Evolutionary conservation across 2,888 invertebrate species (phyloP), one percentile per base, ranked within the genome.

Genomic region (Polyommatus iphigenia): DNA sequence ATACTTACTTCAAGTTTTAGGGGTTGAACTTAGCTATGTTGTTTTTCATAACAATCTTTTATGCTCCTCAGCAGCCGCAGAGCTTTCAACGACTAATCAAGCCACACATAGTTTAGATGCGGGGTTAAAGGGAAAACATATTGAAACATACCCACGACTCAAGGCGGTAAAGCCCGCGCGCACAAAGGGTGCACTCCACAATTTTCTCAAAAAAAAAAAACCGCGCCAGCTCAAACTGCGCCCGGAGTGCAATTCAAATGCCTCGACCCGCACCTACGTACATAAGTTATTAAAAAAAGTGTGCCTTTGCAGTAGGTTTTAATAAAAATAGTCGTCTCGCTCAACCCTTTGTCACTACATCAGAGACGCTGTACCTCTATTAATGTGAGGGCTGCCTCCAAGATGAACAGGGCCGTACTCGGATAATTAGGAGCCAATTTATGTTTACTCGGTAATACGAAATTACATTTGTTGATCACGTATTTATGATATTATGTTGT

Each of bases 251-350:
- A 86, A 86, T 86, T 86, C 85, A 86, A 85, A 87, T 86, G 86
- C 84, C 86, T 85, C 85, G 86, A 86, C 85, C 85, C 85, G 85
- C 85, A 87, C 85, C 85, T 85, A 87, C 86, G 85, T 91, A 92
- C 93, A 93, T 93, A 93, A 92, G 93, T 93, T 94, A 94, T 93
- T 94, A 94, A 93, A 93, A 91, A 93, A 94, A 91, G 91, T 91
- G 89, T 89, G 90, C 91, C 89, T 91, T 87, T 88, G 90, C 87
- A 87, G 90, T 87, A 89, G 92, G 92, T 91, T 93, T 93, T 93
- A 93, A 93, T 94, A 94, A 93, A 93, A 94, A 93, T 93, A 93
- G 93, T 91, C 92, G 90, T 90, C 89, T 87, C 89, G 87, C 88
- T 88, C 87, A 87, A 90, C 89, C 90, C 93, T 93, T 94, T 94